phyloP scores from a whole-genome alignment of 2,113 vertebrate genomes.

The Sebastes fasciatus region DNA sequence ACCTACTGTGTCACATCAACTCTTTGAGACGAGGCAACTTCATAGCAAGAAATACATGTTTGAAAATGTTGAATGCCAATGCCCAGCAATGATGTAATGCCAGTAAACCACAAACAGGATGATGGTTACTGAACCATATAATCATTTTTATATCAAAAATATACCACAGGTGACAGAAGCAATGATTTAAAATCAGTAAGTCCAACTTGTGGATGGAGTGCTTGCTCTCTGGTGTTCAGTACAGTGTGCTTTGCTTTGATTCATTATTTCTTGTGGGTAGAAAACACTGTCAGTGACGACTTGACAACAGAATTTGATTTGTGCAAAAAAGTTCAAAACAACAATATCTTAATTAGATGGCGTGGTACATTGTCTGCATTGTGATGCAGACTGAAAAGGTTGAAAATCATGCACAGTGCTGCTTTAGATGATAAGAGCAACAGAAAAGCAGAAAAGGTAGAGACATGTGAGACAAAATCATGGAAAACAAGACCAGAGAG shows the following conservation, averaged over 20 bases:
- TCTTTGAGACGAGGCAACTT: background rate
- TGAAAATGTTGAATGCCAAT: background rate
- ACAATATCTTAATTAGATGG: conserved; percentile 12
- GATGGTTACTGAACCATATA: background rate
- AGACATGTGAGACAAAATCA: background rate
- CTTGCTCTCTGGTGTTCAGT: background rate
- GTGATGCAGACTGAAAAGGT: background rate
- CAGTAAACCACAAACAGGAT: background rate
- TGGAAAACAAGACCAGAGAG: conserved; percentile 13
- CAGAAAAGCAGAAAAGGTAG: conserved; percentile 5
- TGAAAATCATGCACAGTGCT: conserved; percentile 1
- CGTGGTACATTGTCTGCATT: background rate
- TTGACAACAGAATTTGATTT: conserved; percentile 14
- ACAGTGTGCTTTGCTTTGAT: background rate
- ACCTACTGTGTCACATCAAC: background rate
- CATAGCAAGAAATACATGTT: background rate
- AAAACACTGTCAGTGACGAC: background rate
- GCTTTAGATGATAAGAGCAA: conserved; percentile 24
- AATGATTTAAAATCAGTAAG: background rate
- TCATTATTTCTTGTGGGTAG: conserved; percentile 10
- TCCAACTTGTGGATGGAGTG: background rate
- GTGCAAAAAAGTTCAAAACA: conserved; percentile 18
- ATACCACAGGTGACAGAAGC: background rate
- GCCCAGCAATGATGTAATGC: background rate
- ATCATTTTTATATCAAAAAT: background rate